Conservation (phyloP, 2,113 vertebrate species). For the Trichomycterus rosablanca region DNA sequence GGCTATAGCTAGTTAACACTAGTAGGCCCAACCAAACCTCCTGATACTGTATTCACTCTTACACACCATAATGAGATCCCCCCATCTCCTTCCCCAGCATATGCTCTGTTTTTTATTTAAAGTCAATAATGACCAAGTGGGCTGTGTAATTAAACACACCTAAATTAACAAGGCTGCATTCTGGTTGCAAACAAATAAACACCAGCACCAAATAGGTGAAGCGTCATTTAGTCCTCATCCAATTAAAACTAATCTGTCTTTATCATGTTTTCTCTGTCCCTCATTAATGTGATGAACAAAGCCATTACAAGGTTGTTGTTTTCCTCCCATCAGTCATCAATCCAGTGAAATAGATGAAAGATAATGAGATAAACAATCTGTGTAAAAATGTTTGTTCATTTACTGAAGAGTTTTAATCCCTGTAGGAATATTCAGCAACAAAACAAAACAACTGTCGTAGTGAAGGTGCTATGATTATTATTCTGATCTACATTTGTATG, state of each 20-base stretch:
- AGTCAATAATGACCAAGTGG: conserved; percentile 17
- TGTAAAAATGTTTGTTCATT: conserved; percentile 22
- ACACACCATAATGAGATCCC: too few relatives aligned
- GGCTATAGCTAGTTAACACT: too few relatives aligned
- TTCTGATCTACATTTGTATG: too few relatives aligned
- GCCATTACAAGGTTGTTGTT: conserved; percentile 26
- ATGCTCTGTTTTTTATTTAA: conserved; percentile 24
- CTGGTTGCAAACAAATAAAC: conserved; percentile 23
- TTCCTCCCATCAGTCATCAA: conserved; percentile 21
- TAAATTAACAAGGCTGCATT: conserved; percentile 5
- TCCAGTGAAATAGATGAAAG: conserved; percentile 22
- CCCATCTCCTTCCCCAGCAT: too few relatives aligned
- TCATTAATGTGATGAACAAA: conserved; percentile 32
- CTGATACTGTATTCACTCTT: too few relatives aligned
- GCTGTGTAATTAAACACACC: conserved; percentile 11
- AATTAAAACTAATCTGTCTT: conserved; percentile 38
- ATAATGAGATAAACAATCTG: conserved; percentile 32
- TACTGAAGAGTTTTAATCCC: too few relatives aligned
- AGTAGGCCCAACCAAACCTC: too few relatives aligned
- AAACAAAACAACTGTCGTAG: too few relatives aligned
- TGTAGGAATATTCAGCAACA: too few relatives aligned
- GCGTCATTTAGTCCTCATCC: conserved; percentile 26
- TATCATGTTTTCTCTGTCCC: conserved; percentile 12
- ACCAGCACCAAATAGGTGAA: conserved; percentile 15
- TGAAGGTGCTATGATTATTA: too few relatives aligned